A percentile compares a stretch with the other conserved stretches of the same genome.
These are phyloP conservation scores for Plectrocnemia conspersa DNA, from an alignment of 1,140 invertebrate genomes.

Conservation along the genomic window DNA sequence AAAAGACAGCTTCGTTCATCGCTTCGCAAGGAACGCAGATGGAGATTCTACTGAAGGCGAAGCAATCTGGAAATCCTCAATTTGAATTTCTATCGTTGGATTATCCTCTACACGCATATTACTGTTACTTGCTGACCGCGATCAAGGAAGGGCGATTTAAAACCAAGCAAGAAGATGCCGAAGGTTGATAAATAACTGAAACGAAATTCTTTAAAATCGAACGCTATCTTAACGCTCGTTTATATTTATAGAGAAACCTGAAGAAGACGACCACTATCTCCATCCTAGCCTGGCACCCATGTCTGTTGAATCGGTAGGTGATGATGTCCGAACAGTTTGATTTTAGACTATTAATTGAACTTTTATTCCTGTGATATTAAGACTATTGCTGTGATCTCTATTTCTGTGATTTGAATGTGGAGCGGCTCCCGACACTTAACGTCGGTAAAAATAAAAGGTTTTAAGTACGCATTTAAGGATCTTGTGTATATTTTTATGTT, in stretches of 20 bases:
- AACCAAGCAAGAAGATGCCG: conserved; percentile 49
- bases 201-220: no score
- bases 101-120: conserved; percentile 82
- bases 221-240: no score
- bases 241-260: conserved; percentile 45
- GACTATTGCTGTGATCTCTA: conserved; percentile 18
- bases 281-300: conserved; percentile 67
- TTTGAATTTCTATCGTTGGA: conserved; percentile 92
- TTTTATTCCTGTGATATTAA: conserved; percentile 22
- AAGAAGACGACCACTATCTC: conserved; percentile 67
- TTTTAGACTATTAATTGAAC: conserved; percentile 17
- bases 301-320: conserved; percentile 56
- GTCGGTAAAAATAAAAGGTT: conserved; percentile 5
- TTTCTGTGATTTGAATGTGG: conserved; percentile 16
- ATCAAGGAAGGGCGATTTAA: conserved; percentile 80
- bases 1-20: conserved; percentile 94
- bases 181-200: no score
- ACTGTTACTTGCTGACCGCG: conserved; percentile 73
- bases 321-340: conserved; percentile 17
- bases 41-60: conserved; percentile 97
- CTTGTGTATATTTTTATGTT: conserved; percentile 4
- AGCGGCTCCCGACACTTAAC: not conserved
- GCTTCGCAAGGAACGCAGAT: conserved; percentile 91
- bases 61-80: conserved; percentile 89
- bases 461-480: conserved; percentile 17